Base-by-base conservation (phyloP, 2,888 invertebrate species). In the Lycocerus yunnanus region DNA sequence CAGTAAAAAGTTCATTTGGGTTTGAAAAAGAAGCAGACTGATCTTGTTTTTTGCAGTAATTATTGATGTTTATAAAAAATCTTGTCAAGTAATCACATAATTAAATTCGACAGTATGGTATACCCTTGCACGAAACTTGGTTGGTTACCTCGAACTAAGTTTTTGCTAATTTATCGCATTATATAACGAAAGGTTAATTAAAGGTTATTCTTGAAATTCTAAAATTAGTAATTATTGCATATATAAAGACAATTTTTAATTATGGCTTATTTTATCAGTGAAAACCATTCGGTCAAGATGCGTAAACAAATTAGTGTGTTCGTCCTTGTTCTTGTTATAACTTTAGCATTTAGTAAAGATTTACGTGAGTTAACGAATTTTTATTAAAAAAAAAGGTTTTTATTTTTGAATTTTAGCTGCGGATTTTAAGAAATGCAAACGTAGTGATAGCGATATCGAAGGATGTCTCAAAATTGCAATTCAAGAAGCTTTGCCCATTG, bases 401-500 rank as follows among this genome's bases (percentile, higher is more conserved):
- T 15, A 20, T 20, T 63, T 61, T 18, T 18, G 16, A 18, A 4
- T 63, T 73, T 70, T n/a, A 73, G 73, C 73, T 0, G 4, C 67
- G 6, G 21, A 43, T 15, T 73, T 73, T 85, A 88, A 85, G 61
- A 87, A 87, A 81, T 93, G 93, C 82, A 87, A 88, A 66, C 89
- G 89, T 77, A 87, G 85, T 16, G 90, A 91, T 78, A 85, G 87
- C 0, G 88, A 90, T 76, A 85, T 91, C 21, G 89, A 89, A 82
- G 88, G 90, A 59, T 93, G 93, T 75, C 84, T 93, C 13, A 88
- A 88, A 74, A 81, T 85, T 15, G 90, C 91, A 0, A 90, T 90
- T 0, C 89, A 89, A 2, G 88, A 90, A 63, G 91, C 91, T 0
- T 84, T 92, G 0, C 13, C 16, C 16, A 58, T 66, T 58, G 15